A percentile compares a stretch with the other conserved stretches of the same genome.
Conservation (phyloP, 2,797 vertebrate species). For the Gobionotothen gibberifrons region DNA sequence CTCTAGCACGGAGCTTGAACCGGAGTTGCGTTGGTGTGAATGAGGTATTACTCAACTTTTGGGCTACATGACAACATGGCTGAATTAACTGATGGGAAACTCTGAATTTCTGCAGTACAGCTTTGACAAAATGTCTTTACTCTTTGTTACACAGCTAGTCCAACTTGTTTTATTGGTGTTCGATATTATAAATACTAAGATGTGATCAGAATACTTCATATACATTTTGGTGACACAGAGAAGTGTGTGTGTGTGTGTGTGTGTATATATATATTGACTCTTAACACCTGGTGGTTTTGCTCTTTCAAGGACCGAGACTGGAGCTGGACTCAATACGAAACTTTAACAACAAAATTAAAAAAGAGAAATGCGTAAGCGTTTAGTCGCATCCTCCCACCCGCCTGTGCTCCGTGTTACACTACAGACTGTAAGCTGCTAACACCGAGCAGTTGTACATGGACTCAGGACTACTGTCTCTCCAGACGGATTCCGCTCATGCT, state of each 20-base stretch:
- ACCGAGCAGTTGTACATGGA: slow-evolving; percentile 46
- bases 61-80: background rate
- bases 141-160: background rate
- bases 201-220: background rate
- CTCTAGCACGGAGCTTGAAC: no score
- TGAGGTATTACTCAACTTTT: background rate
- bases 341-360: slow-evolving; percentile 76
- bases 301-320: slow-evolving; percentile 82
- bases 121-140: background rate
- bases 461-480: slow-evolving; percentile 45
- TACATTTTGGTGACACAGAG: background rate
- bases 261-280: no score
- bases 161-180: background rate
- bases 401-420: slow-evolving; percentile 73
- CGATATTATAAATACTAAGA: background rate
- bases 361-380: slow-evolving; percentile 71
- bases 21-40: no score
- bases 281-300: slow-evolving; percentile 27
- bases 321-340: slow-evolving; percentile 85
- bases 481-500: slow-evolving; percentile 13
- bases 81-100: background rate
- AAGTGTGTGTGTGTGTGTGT: no score
- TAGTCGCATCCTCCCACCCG: slow-evolving; percentile 7
- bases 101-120: background rate
- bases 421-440: slow-evolving; percentile 65